Percentiles rank a stretch among this genome's conserved stretches.
Conservation (phyloP, 2,113 vertebrate genomes). For the Dermatemys mawii region DNA sequence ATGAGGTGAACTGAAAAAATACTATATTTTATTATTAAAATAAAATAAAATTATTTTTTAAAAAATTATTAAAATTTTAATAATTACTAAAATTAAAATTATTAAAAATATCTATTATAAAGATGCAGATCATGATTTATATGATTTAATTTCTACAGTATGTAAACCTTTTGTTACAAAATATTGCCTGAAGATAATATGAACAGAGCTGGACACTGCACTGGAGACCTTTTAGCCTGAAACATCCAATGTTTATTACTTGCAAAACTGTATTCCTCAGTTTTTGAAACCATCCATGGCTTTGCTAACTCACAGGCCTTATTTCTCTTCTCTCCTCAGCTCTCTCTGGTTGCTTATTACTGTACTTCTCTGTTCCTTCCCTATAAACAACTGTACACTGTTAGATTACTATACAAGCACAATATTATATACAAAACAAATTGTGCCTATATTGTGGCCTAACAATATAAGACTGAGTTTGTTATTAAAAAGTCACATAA, state of each 20-base stretch:
- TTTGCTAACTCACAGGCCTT: background rate
- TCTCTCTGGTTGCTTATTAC: background rate
- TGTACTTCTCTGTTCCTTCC: background rate
- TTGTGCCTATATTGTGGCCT: background rate
- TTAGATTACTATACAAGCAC: background rate
- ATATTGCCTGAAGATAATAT: background rate
- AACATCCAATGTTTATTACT: background rate
- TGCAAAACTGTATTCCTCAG: background rate
- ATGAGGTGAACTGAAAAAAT: too few relatives aligned
- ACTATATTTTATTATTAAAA: too few relatives aligned
- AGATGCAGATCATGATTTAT: background rate
- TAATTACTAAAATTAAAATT: too few relatives aligned
- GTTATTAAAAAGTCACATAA: background rate
- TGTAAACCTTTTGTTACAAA: background rate
- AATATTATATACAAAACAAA: background rate
- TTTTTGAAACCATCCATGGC: background rate
- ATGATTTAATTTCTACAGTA: background rate
- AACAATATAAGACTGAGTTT: background rate
- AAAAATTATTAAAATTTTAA: too few relatives aligned
- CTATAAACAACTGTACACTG: background rate
- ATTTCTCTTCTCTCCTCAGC: background rate
- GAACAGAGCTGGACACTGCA: background rate
- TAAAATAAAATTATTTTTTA: too few relatives aligned
- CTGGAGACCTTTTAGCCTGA: background rate
- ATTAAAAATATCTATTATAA: too few relatives aligned